A percentile compares a stretch with the other conserved stretches of the same genome.
Conservation (phyloP, 2,113 vertebrate genomes). For the Lontra canadensis region DNA sequence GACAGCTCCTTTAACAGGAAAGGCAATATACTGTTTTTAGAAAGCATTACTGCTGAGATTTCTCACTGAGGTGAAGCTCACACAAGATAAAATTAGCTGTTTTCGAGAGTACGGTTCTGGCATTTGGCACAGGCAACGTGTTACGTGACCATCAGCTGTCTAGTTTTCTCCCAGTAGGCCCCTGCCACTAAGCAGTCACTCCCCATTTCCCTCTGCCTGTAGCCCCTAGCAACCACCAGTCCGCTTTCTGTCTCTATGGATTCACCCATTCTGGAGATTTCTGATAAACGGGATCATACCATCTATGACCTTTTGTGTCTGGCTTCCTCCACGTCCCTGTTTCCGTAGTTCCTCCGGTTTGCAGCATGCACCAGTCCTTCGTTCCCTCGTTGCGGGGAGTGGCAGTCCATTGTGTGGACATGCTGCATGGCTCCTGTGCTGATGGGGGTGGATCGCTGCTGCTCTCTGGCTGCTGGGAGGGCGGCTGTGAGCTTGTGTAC, state of each 20-base stretch:
- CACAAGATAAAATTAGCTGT: not conserved
- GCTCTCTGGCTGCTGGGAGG: not conserved
- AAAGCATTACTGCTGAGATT: not conserved
- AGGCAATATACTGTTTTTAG: not conserved
- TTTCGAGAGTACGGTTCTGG: not conserved
- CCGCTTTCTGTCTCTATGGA: not conserved
- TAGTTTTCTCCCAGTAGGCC: not conserved
- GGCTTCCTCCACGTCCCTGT: not conserved
- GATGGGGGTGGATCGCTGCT: not conserved
- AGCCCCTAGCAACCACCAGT: not conserved
- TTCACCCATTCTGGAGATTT: not conserved
- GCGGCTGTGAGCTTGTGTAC: not conserved
- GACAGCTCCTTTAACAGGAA: not conserved
- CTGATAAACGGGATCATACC: not conserved
- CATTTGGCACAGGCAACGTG: not conserved
- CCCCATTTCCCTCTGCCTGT: too few species aligned
- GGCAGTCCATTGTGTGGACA: not conserved
- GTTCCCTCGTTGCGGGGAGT: not conserved
- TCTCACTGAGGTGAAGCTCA: not conserved
- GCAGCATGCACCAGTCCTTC: not conserved
- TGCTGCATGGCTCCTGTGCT: not conserved
- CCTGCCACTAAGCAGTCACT: not conserved
- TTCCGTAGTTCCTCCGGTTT: not conserved
- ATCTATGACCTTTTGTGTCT: not conserved
- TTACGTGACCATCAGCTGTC: not conserved